Percentiles rank a stretch among this genome's conserved stretches.
These are phyloP conservation scores for Trichomycterus rosablanca DNA, from an alignment of 2,113 vertebrate genomes.

Conservation along the genomic window DNA sequence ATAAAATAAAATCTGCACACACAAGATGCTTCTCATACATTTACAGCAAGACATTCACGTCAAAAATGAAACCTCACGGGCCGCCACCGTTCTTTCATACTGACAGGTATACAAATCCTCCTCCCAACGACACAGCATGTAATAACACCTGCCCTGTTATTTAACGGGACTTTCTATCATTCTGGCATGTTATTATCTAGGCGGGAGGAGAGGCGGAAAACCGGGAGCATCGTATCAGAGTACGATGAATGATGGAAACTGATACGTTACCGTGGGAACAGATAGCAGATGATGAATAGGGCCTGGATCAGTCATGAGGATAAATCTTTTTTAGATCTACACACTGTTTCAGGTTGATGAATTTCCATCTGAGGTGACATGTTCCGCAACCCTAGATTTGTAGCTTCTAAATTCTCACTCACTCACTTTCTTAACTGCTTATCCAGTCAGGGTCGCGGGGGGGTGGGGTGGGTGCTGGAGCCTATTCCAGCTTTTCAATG, in stretches of 20 bases:
- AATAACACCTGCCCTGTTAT: constrained; percentile 64
- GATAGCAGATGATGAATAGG: constrained; percentile 36
- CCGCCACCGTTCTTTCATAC: constrained; percentile 60
- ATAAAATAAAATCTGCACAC: constrained; percentile 23
- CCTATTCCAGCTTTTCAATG: too few relatives aligned
- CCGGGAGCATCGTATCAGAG: constrained; percentile 24
- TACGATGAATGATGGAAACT: constrained; percentile 13
- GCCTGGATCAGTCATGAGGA: constrained; percentile 36
- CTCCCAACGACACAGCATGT: constrained; percentile 59
- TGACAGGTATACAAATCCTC: constrained; percentile 52
- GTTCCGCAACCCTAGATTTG: constrained; percentile 1
- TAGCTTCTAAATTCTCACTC: neutral
- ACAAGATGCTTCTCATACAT: constrained; percentile 11
- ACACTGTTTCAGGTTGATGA: constrained; percentile 19
- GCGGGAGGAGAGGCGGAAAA: constrained; percentile 2
- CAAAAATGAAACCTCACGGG: constrained; percentile 39
- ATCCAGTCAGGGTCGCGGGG: too few relatives aligned
- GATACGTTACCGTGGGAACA: constrained; percentile 22
- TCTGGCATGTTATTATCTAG: constrained; percentile 72
- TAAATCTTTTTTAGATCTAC: constrained; percentile 32
- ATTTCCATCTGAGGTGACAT: constrained; percentile 29
- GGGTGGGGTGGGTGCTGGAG: too few relatives aligned
- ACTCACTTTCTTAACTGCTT: too few relatives aligned
- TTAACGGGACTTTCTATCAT: constrained; percentile 71
- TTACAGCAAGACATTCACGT: constrained; percentile 6